Evolutionary conservation across 2,797 vertebrate species (phyloP), one percentile per base, ranked within the genome.

Genomic region (Galago senegalensis): DNA sequence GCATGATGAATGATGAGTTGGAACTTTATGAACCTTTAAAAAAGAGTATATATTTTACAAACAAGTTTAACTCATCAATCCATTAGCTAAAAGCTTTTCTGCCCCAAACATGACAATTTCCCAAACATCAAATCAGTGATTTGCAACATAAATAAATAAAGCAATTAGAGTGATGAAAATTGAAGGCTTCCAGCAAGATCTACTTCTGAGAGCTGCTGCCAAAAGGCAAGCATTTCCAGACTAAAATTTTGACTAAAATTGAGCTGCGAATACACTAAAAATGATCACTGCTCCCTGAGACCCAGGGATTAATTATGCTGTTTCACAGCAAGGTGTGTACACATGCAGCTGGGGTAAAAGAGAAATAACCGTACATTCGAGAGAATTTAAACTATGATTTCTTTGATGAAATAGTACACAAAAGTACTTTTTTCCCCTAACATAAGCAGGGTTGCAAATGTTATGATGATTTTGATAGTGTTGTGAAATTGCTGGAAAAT

Each of bases 101-200:
- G 87, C 87, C 77, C 81, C 83, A 92, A 85, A 93, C 85, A 67
- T 37, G 70, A 49, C 91, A 97, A 93, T 82, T 97, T 79, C 40
- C 25, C 79, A 84, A 84, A 65, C 69, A 89, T 34, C 72, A 96
- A 94, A 87, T 82, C 94, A 96, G 75, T 77, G 80, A 80, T 94
- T 93, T 96, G 79, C 76, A 94, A 84, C 67, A 86, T 90, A 94
- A 96, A 86, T 84, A 89, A 97, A 90, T 84, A 89, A 97, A 89
- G 82, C 96, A 76, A 96, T 96, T 80, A 83, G 46, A 58, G 14
- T 3, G 27, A 43, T 81, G 27, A 96, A 97, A 79, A 67, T 69
- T 72, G 63, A 29, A 94, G 37, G 53, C 89, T 53, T 94, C 97
- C 25, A 95, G 75, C 40, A 95, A 93, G 92, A 94, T 27, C 80